Conservation (phyloP, 1,140 invertebrate genomes). For the Drosophila bipectinata region DNA sequence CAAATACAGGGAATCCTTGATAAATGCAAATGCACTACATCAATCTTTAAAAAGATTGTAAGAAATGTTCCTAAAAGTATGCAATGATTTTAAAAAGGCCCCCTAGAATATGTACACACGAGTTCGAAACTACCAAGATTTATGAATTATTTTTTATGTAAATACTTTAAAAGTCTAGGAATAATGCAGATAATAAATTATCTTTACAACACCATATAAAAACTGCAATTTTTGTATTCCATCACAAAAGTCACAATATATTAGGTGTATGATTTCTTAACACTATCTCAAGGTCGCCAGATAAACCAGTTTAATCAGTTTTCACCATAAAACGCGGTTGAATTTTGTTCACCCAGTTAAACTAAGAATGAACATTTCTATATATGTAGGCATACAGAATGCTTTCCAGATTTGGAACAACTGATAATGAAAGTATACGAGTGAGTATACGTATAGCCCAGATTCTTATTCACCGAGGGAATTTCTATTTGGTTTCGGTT, state of each 20-base stretch:
- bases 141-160: not conserved
- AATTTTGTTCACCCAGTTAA: constrained; percentile 2
- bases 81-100: not conserved
- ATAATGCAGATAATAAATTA: not conserved
- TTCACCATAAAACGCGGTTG: not conserved
- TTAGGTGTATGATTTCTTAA: constrained; percentile 1
- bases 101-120: not conserved
- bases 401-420: constrained; percentile 9
- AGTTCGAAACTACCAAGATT: not conserved
- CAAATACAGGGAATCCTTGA: not conserved
- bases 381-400: not conserved
- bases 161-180: not conserved
- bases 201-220: not conserved
- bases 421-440: constrained; percentile 6
- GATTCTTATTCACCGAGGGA: constrained; percentile 3
- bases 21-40: not conserved
- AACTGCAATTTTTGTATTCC: not conserved
- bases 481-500: not conserved
- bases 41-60: not conserved
- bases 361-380: not conserved
- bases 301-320: constrained; percentile 15
- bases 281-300: constrained; percentile 26
- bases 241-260: not conserved
- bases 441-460: not conserved
- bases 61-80: not conserved